These are phyloP conservation scores for Palythoa caribaeorum DNA, from an alignment of 92 coral and sea anemone genomes.

Conservation along the genomic window DNA sequence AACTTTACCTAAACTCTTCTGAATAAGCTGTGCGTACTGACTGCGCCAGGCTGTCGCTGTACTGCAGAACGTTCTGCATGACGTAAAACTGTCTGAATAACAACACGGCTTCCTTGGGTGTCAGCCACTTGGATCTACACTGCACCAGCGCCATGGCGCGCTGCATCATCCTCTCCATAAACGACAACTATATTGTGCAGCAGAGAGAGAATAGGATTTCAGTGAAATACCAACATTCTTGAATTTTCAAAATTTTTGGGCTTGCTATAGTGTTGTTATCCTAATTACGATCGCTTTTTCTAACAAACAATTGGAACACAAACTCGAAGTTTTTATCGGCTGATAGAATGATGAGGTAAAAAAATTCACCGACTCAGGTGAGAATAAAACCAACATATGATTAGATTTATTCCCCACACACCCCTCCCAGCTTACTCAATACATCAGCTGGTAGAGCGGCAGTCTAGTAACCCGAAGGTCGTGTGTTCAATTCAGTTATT, in stretches of 20 bases:
- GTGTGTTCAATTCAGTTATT: too few relatives aligned
- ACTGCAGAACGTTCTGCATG: constrained; percentile 86
- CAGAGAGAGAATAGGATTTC: neutral
- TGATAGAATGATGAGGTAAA: too few relatives aligned
- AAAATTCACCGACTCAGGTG: too few relatives aligned
- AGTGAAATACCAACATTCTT: neutral
- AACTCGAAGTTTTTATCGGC: too few relatives aligned
- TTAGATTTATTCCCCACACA: too few relatives aligned
- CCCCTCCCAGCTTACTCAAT: too few relatives aligned
- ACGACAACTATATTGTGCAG: constrained; percentile 56
- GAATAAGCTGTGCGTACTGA: constrained; percentile 83
- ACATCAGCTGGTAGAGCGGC: too few relatives aligned
- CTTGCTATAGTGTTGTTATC: neutral
- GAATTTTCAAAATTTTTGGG: neutral
- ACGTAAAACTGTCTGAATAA: constrained; percentile 83
- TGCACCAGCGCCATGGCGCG: constrained; percentile 73
- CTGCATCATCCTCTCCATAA: constrained; percentile 77
- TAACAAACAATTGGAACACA: too few relatives aligned
- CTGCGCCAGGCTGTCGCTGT: constrained; percentile 73
- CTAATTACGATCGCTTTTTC: too few relatives aligned
- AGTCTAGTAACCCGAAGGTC: too few relatives aligned
- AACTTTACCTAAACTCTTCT: constrained; percentile 91
- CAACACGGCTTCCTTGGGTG: constrained; percentile 85
- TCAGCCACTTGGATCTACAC: constrained; percentile 57
- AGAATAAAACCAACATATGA: too few relatives aligned